Percentiles rank a stretch among this genome's conserved stretches.
phyloP scores from a whole-genome alignment of 2,113 vertebrate genomes.

The Anhinga anhinga region DNA sequence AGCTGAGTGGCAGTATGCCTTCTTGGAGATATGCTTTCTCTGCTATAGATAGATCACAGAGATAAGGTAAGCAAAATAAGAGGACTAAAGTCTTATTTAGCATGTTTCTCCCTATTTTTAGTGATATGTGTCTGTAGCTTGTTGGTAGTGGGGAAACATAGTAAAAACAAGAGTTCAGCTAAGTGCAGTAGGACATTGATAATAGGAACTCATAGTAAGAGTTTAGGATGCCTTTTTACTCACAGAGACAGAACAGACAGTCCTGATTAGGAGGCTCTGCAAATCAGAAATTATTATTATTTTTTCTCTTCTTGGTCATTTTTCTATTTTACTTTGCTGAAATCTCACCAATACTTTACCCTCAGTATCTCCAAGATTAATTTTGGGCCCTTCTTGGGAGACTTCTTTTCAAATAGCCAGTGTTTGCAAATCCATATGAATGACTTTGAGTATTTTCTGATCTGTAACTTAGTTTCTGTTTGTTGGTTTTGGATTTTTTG shows the following conservation, averaged over 20 bases:
- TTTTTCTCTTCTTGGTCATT: not conserved
- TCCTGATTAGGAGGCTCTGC: not conserved
- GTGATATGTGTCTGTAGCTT: not conserved
- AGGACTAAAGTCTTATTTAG: not conserved
- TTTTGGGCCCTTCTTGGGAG: not conserved
- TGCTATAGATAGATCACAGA: not conserved
- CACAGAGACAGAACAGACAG: not conserved
- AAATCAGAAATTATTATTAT: not conserved
- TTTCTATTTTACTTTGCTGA: not conserved
- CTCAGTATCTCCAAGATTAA: not conserved
- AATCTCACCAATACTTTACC: not conserved
- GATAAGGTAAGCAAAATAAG: not conserved
- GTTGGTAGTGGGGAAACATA: not conserved
- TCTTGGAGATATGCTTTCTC: not conserved
- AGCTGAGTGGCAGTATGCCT: not conserved
- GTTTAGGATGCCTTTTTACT: not conserved
- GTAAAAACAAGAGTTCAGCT: not conserved
- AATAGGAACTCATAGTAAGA: not conserved
- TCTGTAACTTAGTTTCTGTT: not conserved
- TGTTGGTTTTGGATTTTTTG: not conserved
- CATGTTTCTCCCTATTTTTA: not conserved
- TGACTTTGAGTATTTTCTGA: constrained; percentile 27
- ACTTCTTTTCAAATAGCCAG: not conserved
- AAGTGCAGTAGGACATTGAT: not conserved
- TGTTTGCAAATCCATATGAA: constrained; percentile 30